Base-by-base conservation (phyloP, 1,140 invertebrate species). In the Metopolophium dirhodum region DNA sequence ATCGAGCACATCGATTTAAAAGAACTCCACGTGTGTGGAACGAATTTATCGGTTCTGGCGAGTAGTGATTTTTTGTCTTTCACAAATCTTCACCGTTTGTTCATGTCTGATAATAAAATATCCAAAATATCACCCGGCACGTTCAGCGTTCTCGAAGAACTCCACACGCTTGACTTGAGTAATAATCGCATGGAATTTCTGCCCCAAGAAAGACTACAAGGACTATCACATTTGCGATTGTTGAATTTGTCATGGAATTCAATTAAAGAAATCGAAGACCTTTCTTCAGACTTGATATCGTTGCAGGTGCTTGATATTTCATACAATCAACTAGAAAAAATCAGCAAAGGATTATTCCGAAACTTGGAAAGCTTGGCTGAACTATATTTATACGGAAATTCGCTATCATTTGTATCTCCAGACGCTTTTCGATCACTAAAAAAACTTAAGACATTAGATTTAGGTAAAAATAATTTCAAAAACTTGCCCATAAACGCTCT, bases 51-150 rank as follows among this genome's bases (percentile, higher is more conserved):
- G 4, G 97, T 98, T 90, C 96, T 99, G 9, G 98, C 98, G 0
- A 98, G 97, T 85, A 97, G 97, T 94, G 98, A 98, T 94, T 98
- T 99, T 94, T 97, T 98, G 94, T 96, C 97, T n/a, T 98, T 98
- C 94, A 97, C 97, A 7, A 96, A 96, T 0, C 95, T 99, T 22
- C 96, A 97, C 94, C 97, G 97, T 94, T 95, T 99, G 35, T 97
- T 97, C 94, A 95, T 99, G 68, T 96, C 96, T 4, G 96, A 96
- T 94, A 99, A 98, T 95, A 96, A 96, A 94, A 97, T 99, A 49
- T 96, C 96, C 9, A 96, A 97, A 94, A 96, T 99, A 90, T 98
- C 98, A 1, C 98, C 98, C 0, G 97, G 98, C 4, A 97, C 98
- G 57, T 99, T 99, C 95, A 96, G 96, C 77, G 97, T 96, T 94